Base-by-base conservation (phyloP, 2,888 invertebrate genomes). In the Volucella inanis region DNA sequence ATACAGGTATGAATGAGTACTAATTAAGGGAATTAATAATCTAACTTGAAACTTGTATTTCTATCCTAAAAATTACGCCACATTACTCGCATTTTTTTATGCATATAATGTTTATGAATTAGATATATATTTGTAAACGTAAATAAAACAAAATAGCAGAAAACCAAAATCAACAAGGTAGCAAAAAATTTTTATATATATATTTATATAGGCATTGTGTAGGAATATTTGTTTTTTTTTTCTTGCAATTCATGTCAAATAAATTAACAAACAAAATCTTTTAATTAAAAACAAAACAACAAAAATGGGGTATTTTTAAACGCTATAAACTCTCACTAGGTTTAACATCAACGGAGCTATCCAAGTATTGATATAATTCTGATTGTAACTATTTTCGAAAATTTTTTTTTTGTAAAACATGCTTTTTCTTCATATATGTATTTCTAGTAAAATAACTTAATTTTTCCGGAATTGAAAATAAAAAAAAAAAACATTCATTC, bases 161-260 rank as follows among this genome's bases (percentile, higher is more conserved):
- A 85, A 78, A 68, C 41, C 61, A 86, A 77, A 79, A 74, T 77
- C 72, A 86, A 82, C 74, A 78, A 68, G 82, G 82, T 86, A 86
- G 86, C 86, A 82, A 78, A 80, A n/a, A 67, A 61, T 59, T 52
- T 68, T 76, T 41, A 47, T 70, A 71, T 62, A 64, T 74, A 59
- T 65, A 75, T 79, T 70, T 84, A 68, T 47, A 47, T 61, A 71
- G 77, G 86, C 77, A 22, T 74, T 81, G 77, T 78, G 86, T 82
- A 64, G 78, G 64, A 45, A 75, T 57, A 77, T 49, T 74, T 62
- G 43, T 11, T 14, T 64, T 75, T 47, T 39, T 75, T 62, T 77
- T 74, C 57, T 81, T 72, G 81, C 85, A 74, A 77, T 81, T 74
- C 67, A 72, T 62, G 65, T 80, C 75, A 62, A 71, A 65, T 80